A percentile compares a stretch with the other conserved stretches of the same genome.
Conservation (phyloP, 2,888 invertebrate species). For the Aphodius granarius region DNA sequence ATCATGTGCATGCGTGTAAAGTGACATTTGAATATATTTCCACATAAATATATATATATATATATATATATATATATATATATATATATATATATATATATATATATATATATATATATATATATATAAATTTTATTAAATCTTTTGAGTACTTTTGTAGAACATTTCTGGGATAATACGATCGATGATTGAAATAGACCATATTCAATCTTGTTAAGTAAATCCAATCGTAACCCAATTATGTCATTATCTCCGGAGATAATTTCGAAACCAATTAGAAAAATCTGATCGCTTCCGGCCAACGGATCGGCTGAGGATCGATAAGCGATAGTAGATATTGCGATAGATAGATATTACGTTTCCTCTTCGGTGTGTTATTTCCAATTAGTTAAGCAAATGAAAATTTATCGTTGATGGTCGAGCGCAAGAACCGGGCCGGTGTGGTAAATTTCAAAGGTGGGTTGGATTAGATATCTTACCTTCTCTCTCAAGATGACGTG, state of each 20-base stretch:
- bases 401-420: neutral
- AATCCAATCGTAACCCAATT: neutral
- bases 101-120: too few species aligned
- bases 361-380: constrained; percentile 1
- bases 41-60: too few species aligned
- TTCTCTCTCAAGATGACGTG: constrained; percentile 2
- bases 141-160: neutral
- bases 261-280: neutral
- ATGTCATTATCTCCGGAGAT: neutral
- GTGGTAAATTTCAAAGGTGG: neutral
- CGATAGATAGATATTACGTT: neutral
- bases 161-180: neutral
- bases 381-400: constrained; percentile 13
- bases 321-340: neutral
- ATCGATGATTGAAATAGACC: neutral
- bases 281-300: neutral
- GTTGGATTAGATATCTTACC: neutral
- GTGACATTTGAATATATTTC: neutral
- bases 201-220: neutral
- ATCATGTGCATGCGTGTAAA: neutral
- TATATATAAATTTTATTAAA: too few species aligned
- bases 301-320: neutral
- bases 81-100: too few species aligned
- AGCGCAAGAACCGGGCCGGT: neutral
- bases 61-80: too few species aligned